Percentiles rank a stretch among this genome's conserved stretches.
Evolutionary conservation across 2,888 invertebrate genomes (phyloP).

Genomic region (Drosophila nigricruria): DNA sequence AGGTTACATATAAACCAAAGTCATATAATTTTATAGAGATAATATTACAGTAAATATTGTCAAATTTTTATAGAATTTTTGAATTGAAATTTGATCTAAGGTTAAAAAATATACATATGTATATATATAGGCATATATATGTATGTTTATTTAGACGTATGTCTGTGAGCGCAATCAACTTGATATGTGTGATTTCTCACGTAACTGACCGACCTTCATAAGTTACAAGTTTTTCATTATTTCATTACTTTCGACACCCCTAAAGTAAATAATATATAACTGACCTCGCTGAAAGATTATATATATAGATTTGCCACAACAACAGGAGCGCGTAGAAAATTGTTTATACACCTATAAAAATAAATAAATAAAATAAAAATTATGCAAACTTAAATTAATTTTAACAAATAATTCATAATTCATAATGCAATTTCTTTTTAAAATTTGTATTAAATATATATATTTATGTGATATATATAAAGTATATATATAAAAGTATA

Average conservation of each 20-base stretch:
- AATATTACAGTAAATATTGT: background rate
- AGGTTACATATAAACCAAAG: background rate
- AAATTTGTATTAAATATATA: too few relatives aligned
- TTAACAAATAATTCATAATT: too few relatives aligned
- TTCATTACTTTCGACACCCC: constrained; percentile 1
- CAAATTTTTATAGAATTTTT: background rate
- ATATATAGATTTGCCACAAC: background rate
- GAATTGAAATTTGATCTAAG: background rate
- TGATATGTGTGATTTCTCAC: background rate
- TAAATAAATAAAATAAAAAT: background rate
- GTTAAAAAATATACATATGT: background rate
- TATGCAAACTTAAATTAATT: too few relatives aligned
- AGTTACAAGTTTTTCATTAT: constrained; percentile 2
- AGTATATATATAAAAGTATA: too few relatives aligned
- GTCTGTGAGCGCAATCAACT: background rate
- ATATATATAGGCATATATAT: background rate
- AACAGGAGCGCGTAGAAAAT: background rate
- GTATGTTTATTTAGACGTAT: background rate
- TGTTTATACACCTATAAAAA: background rate
- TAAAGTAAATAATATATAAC: constrained; percentile 4
- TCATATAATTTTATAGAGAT: background rate
- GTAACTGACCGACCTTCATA: constrained; percentile 7
- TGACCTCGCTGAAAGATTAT: constrained; percentile 13
- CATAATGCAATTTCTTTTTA: too few relatives aligned
- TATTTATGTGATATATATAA: too few relatives aligned